Percentiles rank a stretch among this genome's conserved stretches.
Conservation (phyloP, 2,113 vertebrate species). For the Perca schrenkii region DNA sequence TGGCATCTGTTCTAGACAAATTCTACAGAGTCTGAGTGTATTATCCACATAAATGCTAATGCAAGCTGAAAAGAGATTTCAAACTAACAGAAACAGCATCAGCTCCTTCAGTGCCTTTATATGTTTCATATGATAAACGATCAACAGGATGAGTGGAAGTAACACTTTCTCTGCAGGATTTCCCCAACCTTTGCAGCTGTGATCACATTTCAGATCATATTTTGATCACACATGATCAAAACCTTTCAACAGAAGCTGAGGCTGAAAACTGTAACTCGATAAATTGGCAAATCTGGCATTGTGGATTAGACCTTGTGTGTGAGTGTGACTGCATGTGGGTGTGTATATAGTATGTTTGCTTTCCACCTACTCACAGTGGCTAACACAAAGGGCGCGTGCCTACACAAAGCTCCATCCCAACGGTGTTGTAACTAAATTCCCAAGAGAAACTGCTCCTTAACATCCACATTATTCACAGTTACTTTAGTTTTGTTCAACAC, state of each 20-base stretch:
- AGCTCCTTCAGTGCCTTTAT: neutral
- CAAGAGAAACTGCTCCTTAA: conserved; percentile 7
- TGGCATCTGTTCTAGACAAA: conserved; percentile 31
- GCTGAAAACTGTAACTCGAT: conserved; percentile 1
- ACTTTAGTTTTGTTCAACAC: neutral
- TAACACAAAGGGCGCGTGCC: conserved; percentile 41
- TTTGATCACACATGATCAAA: conserved; percentile 12
- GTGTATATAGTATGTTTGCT: conserved; percentile 13
- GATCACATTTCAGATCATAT: conserved; percentile 11
- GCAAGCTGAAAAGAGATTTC: conserved; percentile 5
- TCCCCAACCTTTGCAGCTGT: neutral
- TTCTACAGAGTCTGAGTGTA: neutral
- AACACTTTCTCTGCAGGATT: conserved; percentile 14
- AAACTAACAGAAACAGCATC: neutral
- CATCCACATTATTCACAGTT: conserved; percentile 19
- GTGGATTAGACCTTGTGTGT: conserved; percentile 1
- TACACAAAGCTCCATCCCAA: conserved; percentile 53
- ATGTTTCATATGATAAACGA: conserved; percentile 19
- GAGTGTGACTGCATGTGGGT: neutral
- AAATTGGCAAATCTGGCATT: neutral
- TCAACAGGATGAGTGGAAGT: conserved; percentile 9
- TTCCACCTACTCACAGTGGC: conserved; percentile 54
- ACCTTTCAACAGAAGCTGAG: neutral
- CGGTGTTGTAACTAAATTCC: conserved; percentile 29
- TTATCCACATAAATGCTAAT: conserved; percentile 38